Evolutionary conservation across 2,888 invertebrate species (phyloP).

Genomic region (Ashinkailepas kermadecensis): DNA sequence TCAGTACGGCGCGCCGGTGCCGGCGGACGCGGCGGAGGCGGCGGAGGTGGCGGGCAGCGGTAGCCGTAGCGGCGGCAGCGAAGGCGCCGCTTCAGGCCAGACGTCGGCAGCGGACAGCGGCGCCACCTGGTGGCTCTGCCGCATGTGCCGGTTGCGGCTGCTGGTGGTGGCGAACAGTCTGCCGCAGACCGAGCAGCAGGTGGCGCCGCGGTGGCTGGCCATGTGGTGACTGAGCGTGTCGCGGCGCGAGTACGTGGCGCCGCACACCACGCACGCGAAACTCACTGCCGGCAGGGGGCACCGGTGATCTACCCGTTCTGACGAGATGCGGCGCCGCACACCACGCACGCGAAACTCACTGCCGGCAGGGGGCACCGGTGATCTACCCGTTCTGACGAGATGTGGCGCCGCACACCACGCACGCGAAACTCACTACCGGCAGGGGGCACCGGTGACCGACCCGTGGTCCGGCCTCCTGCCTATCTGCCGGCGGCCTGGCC

Average conservation of each 20-base stretch:
- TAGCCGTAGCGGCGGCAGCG: not conserved
- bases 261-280: slow-evolving; percentile 30
- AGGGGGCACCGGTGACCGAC: not conserved
- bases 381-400: not conserved
- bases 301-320: no score
- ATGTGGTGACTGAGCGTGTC: slow-evolving; percentile 32
- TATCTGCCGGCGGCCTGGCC: no score
- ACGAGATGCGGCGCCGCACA: slow-evolving; percentile 30
- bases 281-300: not conserved
- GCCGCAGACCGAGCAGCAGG: slow-evolving; percentile 26
- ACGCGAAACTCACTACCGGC: slow-evolving; percentile 15
- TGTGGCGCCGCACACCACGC: slow-evolving; percentile 30
- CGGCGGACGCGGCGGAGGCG: not conserved
- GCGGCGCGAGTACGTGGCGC: slow-evolving; percentile 30
- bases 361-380: not conserved
- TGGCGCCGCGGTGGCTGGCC: slow-evolving; percentile 32
- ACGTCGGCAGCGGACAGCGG: not conserved
- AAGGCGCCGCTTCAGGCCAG: not conserved
- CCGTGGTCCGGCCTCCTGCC: no score
- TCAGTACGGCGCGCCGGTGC: not conserved
- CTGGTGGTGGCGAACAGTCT: slow-evolving; percentile 28
- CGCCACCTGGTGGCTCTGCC: slow-evolving; percentile 25
- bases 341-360: slow-evolving; percentile 25
- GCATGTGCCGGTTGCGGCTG: slow-evolving; percentile 28
- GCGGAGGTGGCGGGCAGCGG: not conserved